Evolutionary conservation across 2,888 invertebrate species (phyloP).

Genomic region (Chrysodeixis includens): DNA sequence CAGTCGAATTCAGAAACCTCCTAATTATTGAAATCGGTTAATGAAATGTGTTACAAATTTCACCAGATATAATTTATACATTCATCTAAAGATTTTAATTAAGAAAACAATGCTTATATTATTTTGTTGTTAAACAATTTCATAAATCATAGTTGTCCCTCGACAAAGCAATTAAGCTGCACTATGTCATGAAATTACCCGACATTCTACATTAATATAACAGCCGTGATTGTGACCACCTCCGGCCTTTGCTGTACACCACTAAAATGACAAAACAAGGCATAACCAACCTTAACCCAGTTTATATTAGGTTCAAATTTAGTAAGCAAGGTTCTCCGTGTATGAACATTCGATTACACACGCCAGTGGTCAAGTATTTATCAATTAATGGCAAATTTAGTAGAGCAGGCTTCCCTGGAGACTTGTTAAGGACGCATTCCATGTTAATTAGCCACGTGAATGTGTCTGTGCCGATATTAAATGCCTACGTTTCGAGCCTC

Average conservation of each 20-base stretch:
- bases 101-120: background rate
- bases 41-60: too few relatives aligned
- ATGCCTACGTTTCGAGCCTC: conserved; percentile 47
- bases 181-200: conserved; percentile 57
- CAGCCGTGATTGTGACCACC: conserved; percentile 51
- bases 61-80: too few relatives aligned
- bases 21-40: too few relatives aligned
- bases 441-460: conserved; percentile 64
- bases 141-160: background rate
- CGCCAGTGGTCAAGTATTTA: conserved; percentile 86
- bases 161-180: conserved; percentile 16
- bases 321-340: conserved; percentile 51
- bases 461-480: conserved; percentile 55
- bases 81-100: too few relatives aligned
- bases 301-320: conserved; percentile 26
- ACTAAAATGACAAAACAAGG: conserved; percentile 4
- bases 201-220: conserved; percentile 61
- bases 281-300: conserved; percentile 43
- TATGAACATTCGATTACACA: conserved; percentile 87
- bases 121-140: background rate
- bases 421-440: conserved; percentile 73
- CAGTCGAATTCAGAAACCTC: too few relatives aligned
- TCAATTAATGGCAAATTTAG: conserved; percentile 86
- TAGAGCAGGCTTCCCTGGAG: conserved; percentile 78
- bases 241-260: conserved; percentile 27